Evolutionary conservation across 2,113 vertebrate genomes (phyloP), one percentile per base, ranked within the genome.

Genomic region (Gavia stellata): DNA sequence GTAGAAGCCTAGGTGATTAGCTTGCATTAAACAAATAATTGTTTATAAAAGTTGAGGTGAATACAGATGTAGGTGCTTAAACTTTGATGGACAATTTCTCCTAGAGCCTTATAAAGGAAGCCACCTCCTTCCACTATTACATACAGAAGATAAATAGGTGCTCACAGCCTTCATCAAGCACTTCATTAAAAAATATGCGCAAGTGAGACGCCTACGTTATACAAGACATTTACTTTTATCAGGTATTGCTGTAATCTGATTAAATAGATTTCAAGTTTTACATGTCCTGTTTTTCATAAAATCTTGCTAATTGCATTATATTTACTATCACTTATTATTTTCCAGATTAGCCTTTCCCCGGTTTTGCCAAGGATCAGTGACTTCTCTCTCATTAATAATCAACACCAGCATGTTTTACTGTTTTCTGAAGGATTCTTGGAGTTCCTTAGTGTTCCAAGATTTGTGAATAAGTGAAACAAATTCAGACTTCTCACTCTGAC

Each of bases 181-280:
- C 25, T 77, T 92, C 68, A 20, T 19, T 45, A 62, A 78, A 65
- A 50, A 3, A 29, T 3, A 17, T 15, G 9, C 2, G 2, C 18
- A 68, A 81, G 17, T 44, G 36, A 72, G 34, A 84, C 1, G 3
- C 11, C 16, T 71, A 15, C 8, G 17, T 53, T 70, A 86, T 14
- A 33, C 13, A 50, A 36, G 18, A 29, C 11, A 63, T 40, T 40
- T 61, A n/a, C 17, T 83, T 80, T 86, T 58, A 38, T 58, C 1
- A 1, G 25, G 7, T 66, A 58, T 62, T 1, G 0, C 14, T 66
- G 24, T 14, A 70, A 34, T 25, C 17, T 45, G 36, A 65, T 61
- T 53, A 84, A 84, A 91, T 14, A 45, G 5, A 40, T 80, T 91
- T 94, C 12, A 88, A 88, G 45, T 73, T 73, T 62, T 34, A 29